These are phyloP conservation scores for Falco cherrug DNA, from an alignment of 2,797 vertebrate genomes.

Conservation along the genomic window DNA sequence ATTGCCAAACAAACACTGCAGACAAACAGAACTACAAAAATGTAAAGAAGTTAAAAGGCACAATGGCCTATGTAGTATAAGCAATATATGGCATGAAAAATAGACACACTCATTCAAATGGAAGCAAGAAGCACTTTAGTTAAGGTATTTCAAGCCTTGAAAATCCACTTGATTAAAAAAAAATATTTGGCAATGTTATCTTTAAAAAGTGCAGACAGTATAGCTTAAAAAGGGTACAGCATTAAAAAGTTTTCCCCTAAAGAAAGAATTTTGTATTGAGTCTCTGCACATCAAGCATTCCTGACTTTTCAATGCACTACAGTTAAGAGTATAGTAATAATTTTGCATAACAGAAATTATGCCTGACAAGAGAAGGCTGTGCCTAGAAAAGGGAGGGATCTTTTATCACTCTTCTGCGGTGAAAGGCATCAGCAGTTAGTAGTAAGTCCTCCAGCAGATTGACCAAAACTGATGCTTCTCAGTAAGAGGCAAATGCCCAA, in stretches of 20 bases:
- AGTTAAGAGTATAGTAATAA: neutral
- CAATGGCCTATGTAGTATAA: neutral
- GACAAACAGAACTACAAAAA: constrained; percentile 1
- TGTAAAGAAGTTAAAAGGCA: constrained; percentile 32
- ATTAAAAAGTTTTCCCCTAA: constrained; percentile 1
- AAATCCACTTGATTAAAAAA: neutral
- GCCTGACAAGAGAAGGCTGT: neutral
- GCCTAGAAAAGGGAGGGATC: neutral
- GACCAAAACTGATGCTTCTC: neutral
- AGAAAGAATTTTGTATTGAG: neutral
- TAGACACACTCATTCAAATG: neutral
- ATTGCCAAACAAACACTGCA: neutral
- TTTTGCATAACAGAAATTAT: neutral
- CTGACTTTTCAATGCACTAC: neutral
- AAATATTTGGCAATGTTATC: constrained; percentile 49
- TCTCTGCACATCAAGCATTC: neutral
- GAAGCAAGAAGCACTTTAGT: constrained; percentile 38
- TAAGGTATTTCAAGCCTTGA: constrained; percentile 11
- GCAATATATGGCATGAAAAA: neutral
- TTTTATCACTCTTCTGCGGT: neutral
- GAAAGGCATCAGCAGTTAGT: neutral
- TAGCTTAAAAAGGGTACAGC: neutral
- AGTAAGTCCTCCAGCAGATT: neutral
- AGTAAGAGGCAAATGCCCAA: neutral
- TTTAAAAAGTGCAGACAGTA: constrained; percentile 33